Evolutionary conservation across 2,797 vertebrate species (phyloP).

Genomic region (Clamator glandarius): DNA sequence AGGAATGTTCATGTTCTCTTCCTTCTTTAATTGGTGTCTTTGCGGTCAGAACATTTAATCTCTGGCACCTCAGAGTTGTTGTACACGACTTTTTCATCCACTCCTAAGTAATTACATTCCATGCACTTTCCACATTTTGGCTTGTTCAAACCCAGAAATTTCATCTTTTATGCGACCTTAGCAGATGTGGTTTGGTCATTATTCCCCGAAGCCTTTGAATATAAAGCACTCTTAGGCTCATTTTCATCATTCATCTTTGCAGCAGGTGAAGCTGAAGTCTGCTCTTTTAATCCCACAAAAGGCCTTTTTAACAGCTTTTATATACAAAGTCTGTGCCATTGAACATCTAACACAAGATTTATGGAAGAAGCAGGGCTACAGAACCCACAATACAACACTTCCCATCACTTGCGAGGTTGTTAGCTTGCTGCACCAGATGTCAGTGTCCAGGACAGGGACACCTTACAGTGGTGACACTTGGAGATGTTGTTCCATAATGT

Average conservation of each 20-base stretch:
- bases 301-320: background rate
- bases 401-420: fast-evolving
- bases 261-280: background rate
- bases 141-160: constrained; percentile 13
- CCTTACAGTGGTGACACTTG: background rate
- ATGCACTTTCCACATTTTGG: background rate
- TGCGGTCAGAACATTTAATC: constrained; percentile 7
- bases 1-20: background rate
- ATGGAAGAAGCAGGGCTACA: background rate
- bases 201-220: background rate
- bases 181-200: background rate
- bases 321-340: background rate
- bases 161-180: constrained; percentile 24
- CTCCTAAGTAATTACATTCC: background rate
- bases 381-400: background rate
- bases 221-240: background rate
- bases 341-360: background rate
- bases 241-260: background rate
- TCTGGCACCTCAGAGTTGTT: background rate
- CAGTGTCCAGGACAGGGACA: fast-evolving
- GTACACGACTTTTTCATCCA: background rate
- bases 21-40: constrained; percentile 15
- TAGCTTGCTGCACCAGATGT: background rate
- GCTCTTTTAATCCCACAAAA: background rate
- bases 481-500: background rate